Conservation (phyloP, 2,797 vertebrate species). For the Eutrigla gurnardus region DNA sequence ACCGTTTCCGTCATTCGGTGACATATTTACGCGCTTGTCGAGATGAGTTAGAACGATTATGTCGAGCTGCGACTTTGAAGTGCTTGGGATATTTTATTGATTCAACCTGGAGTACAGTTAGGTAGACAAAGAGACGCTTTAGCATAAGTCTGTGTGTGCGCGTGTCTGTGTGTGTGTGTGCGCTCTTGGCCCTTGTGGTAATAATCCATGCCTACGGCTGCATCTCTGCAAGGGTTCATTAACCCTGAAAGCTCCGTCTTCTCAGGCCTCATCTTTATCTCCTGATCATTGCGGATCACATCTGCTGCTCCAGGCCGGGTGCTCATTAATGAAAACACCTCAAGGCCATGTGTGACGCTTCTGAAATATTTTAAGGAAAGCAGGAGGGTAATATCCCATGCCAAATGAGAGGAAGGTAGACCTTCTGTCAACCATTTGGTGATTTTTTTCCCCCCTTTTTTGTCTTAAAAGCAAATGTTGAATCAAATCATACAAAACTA, state of each 20-base stretch:
- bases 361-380: conserved; percentile 53
- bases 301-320: conserved; percentile 67
- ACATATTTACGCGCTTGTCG: conserved; percentile 39
- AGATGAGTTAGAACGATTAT: conserved; percentile 41
- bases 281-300: conserved; percentile 70
- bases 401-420: conserved; percentile 19
- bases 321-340: conserved; percentile 66
- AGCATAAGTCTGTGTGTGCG: not conserved
- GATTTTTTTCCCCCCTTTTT: not conserved
- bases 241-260: conserved; percentile 71
- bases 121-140: conserved; percentile 44
- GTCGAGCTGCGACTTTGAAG: conserved; percentile 33
- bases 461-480: conserved; percentile 4
- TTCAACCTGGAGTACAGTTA: conserved; percentile 9
- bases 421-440: not conserved
- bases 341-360: conserved; percentile 47
- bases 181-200: conserved; percentile 40
- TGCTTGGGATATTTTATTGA: conserved; percentile 26
- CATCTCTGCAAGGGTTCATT: conserved; percentile 79
- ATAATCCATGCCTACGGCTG: conserved; percentile 67
- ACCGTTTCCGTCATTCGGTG: conserved; percentile 34
- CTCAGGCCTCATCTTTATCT: conserved; percentile 70
- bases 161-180: conserved; percentile 34
- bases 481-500: not conserved
- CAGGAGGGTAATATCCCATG: conserved; percentile 33